Base-by-base conservation (phyloP, 1,140 invertebrate species). In the Lordiphosa stackelbergi region DNA sequence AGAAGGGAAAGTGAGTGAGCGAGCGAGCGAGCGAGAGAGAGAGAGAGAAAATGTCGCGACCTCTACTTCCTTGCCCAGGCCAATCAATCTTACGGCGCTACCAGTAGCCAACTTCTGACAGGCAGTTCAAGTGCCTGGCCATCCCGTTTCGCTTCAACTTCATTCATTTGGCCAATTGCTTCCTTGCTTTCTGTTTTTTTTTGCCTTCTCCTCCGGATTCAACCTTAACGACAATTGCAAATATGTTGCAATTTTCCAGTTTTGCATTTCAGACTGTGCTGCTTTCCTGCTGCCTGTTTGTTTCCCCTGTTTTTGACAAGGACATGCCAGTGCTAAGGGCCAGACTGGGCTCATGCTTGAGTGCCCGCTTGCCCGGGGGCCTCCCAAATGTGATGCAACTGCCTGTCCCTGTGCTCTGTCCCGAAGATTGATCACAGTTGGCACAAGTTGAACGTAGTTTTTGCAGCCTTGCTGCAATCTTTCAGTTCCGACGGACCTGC, bases 401-500 rank as follows among this genome's bases (percentile, higher is more conserved):
- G 66, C 51, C 55, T 66, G 51, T 42, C 37, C 61, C 43, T 52
- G 47, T 24, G 28, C 9, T 51, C 43, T 52, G 47, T 24, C 35
- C 9, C 53, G 74, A 83, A 81, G 75, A 81, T 81, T 81, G 75
- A 81, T 83, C 72, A 69, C 75, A 83, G 75, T 81, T 81, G 64
- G 59, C 43, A 42, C 63, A 58, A 70, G 57, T 70, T 69, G 57
- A 66, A 53, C 66, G 46, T 31, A 70, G 58, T 83, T 83, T 81
- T 75, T 71, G 52, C 52, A 54, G 41, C 56, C 61, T 52, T 55
- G 36, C 43, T 74, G 74, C 75, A 70, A 81, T 81, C 28, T 31
- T 81, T 79, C 81, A 79, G 81, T 81, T 74, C 75, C 55, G 53
- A 12, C 47, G 53, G 61, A 51, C 53, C 42, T 60, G 55, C 53